Evolutionary conservation across 2,888 invertebrate genomes (phyloP).

Genomic region (Gastrophysa polygoni): DNA sequence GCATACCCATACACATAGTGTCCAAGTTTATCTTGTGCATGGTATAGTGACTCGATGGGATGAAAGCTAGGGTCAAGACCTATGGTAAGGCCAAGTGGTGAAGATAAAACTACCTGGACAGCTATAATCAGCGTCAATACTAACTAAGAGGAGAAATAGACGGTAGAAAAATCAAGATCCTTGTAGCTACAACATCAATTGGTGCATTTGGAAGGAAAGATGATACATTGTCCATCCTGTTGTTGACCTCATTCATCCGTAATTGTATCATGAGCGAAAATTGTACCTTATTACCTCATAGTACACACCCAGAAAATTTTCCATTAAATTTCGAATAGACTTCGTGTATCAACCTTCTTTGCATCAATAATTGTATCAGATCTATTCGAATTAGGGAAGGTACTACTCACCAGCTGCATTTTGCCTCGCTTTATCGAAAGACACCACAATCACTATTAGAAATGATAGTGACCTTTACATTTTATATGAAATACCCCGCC

Average conservation of each 20-base stretch:
- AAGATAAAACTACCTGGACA: constrained; percentile 11
- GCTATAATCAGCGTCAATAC: constrained; percentile 14
- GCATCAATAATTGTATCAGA: background rate
- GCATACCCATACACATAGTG: constrained; percentile 68
- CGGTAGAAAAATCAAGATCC: no score
- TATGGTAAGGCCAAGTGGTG: constrained; percentile 57
- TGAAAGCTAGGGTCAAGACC: constrained; percentile 51
- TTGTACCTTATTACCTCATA: background rate
- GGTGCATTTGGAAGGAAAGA: no score
- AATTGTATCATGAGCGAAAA: background rate
- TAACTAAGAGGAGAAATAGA: constrained; percentile 10
- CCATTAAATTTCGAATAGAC: constrained; percentile 26
- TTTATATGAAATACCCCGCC: constrained; percentile 26
- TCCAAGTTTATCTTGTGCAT: constrained; percentile 64
- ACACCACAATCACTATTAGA: constrained; percentile 44
- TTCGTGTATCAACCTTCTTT: background rate
- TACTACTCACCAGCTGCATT: constrained; percentile 19
- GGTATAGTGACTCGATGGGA: constrained; percentile 58
- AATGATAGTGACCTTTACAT: constrained; percentile 24
- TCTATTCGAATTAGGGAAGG: background rate
- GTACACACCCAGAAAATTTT: constrained; percentile 30
- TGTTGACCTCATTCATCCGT: no score
- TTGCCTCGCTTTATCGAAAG: constrained; percentile 30
- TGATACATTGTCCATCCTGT: no score
- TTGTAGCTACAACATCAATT: no score